These are phyloP conservation scores for Periplaneta americana DNA, from an alignment of 1,140 invertebrate genomes.

Conservation along the genomic window DNA sequence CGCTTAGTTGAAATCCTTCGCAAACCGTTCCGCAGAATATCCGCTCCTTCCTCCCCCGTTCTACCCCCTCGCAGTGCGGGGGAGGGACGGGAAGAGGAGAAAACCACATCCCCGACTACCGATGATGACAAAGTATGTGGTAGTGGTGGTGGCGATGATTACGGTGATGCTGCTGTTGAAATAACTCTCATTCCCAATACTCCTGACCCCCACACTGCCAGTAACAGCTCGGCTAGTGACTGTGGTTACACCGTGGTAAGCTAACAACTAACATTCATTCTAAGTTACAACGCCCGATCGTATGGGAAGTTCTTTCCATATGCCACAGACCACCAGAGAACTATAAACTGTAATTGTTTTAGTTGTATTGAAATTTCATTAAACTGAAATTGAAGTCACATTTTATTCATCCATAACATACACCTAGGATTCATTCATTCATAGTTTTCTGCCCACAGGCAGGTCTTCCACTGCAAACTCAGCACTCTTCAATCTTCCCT, in stretches of 20 bases:
- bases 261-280: neutral
- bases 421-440: no score
- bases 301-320: no score
- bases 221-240: neutral
- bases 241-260: neutral
- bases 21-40: slow-evolving; percentile 59
- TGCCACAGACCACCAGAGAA: no score
- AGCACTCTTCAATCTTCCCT: no score
- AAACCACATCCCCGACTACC: neutral
- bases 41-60: slow-evolving; percentile 51
- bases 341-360: no score
- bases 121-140: neutral
- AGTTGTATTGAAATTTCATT: no score
- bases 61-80: neutral
- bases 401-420: no score
- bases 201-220: neutral
- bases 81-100: slow-evolving; percentile 5
- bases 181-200: neutral
- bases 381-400: no score
- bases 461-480: no score
- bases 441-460: no score
- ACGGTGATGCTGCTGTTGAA: neutral
- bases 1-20: slow-evolving; percentile 50
- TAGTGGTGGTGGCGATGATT: neutral
- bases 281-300: no score